These are phyloP conservation scores for Echinometra lucunter DNA, from an alignment of 53 echinoderm and acorn worm species.

Conservation along the genomic window DNA sequence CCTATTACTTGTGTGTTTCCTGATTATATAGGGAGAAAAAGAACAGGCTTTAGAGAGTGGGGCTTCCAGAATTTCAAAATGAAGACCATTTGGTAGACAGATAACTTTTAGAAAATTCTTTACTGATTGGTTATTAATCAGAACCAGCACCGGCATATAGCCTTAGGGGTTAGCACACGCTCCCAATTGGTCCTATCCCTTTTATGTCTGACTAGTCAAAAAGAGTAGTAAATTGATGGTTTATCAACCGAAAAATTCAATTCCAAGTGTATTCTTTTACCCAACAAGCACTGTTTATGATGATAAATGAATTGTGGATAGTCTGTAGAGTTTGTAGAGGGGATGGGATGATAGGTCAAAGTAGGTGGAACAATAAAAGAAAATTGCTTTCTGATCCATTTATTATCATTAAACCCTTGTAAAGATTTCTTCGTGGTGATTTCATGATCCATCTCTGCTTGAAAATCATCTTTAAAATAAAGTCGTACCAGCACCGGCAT, in stretches of 20 bases:
- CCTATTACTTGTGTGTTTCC: not conserved
- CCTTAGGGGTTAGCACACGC: conserved; percentile 33
- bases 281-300: conserved; percentile 24
- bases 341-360: not conserved
- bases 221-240: conserved; percentile 46
- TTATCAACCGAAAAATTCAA: conserved; percentile 57
- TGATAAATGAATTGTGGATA: conserved; percentile 30
- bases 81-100: conserved; percentile 31
- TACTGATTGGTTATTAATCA: too few species aligned
- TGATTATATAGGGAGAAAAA: not conserved
- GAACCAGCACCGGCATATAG: not conserved
- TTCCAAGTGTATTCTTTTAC: conserved; percentile 37
- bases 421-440: conserved; percentile 7
- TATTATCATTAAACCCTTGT: conserved; percentile 4
- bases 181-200: conserved; percentile 15
- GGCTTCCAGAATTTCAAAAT: not conserved
- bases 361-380: conserved; percentile 29
- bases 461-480: not conserved
- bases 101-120: not conserved
- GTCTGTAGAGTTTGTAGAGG: conserved; percentile 7
- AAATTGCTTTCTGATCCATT: conserved; percentile 15
- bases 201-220: conserved; percentile 5
- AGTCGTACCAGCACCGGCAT: not conserved
- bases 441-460: not conserved
- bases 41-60: not conserved